Base-by-base conservation (phyloP, 2,888 invertebrate genomes). In the Heliconius cydno region DNA sequence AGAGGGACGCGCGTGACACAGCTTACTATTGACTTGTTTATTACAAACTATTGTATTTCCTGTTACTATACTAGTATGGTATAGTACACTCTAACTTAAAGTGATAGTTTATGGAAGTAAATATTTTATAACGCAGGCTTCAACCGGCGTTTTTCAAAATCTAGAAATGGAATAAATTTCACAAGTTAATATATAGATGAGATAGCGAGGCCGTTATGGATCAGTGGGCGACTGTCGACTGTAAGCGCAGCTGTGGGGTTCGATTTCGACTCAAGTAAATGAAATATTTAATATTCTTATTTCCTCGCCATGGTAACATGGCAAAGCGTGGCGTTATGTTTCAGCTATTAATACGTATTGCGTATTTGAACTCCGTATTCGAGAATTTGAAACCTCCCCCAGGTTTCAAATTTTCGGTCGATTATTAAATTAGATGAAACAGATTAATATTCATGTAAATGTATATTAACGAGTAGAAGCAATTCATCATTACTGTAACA, bases 11-110 rank as follows among this genome's bases (percentile, higher is more conserved):
- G 41, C 74, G 74, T 63, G 74, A 60, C 74, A 65, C 25, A 12
- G 74, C 63, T 63, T 74, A 15, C 74, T 41, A 74, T 74, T 65
- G 74, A 74, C 30, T 74, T 74, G 74, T 74, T 74, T 74, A 74
- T 74, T 74, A 60, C 74, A 10, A 74, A 65, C 63, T 9, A 65
- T 73, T 38, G 25, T 63, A 63, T 63, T 25, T 28, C 25, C 5
- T 63, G 13, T 63, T 25, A 1, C 4, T 46, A 52, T 41, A 12
- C 41, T 12, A 12, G 41, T 41, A 41, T 41, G 41, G 28, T 15
- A 60, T 65, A 15, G 1, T 5, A 6, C 22, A 22, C 22, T 52
- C 22, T 60, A 12, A 60, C n/a, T 60, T 60, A n/a, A 60, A 60
- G n/a, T n/a, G 1, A 12, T n/a, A 60, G 10, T 60, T n/a, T 60